Conservation (phyloP, 2,113 vertebrate genomes). For the Malurus elegans region DNA sequence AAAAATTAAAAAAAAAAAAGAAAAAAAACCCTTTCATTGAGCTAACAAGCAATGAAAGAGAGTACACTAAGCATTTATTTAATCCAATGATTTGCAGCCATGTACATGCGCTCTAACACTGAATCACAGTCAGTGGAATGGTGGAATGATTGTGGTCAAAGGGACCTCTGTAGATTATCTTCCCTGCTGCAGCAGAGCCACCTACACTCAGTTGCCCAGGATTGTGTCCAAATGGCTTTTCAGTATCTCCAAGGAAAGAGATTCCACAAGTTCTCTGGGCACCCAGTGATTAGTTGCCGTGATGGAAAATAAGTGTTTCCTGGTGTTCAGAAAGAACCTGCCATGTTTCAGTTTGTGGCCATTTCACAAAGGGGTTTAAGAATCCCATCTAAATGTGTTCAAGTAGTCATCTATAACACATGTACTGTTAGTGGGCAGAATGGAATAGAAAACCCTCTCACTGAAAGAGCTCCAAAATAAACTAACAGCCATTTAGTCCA, state of each 20-base stretch:
- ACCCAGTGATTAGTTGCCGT: neutral
- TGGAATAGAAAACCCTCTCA: neutral
- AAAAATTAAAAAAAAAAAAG: too few relatives aligned
- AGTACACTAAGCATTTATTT: neutral
- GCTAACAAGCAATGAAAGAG: neutral
- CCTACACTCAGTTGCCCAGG: neutral
- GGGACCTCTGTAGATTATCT: neutral
- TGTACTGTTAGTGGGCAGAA: neutral
- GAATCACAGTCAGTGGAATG: neutral
- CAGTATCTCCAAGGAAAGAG: neutral
- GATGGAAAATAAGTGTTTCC: neutral
- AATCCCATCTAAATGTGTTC: neutral
- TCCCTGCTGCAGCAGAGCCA: neutral
- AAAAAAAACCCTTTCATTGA: neutral
- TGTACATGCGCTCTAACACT: neutral
- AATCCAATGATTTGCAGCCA: neutral
- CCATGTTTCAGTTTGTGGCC: neutral
- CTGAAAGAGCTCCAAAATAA: neutral
- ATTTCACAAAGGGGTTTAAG: neutral
- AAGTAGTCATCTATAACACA: fast-evolving
- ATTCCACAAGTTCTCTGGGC: neutral
- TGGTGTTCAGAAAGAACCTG: neutral
- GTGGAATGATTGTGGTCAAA: neutral
- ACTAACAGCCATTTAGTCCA: neutral
- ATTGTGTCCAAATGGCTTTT: neutral